A percentile compares a stretch with the other conserved stretches of the same genome.
Evolutionary conservation across 2,888 invertebrate genomes (phyloP).

Genomic region (Tetragonisca angustula): DNA sequence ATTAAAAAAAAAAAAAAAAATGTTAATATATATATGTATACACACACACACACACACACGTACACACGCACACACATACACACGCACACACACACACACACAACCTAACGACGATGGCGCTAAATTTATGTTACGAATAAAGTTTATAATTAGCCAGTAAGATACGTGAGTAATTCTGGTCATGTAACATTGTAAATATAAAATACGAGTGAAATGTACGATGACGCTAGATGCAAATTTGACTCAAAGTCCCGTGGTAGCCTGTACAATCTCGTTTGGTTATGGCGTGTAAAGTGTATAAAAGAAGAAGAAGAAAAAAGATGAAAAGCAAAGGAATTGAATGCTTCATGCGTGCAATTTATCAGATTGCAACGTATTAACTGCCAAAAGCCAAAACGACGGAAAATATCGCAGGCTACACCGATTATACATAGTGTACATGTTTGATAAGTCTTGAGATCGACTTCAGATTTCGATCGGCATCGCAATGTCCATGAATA

Average conservation of each 20-base stretch:
- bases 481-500: constrained; percentile 54
- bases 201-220: constrained; percentile 53
- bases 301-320: constrained; percentile 12
- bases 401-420: constrained; percentile 58
- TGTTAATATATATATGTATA: constrained; percentile 73
- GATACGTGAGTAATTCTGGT: constrained; percentile 82
- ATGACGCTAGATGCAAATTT: constrained; percentile 47
- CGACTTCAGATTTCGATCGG: constrained; percentile 50
- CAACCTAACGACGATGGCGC: constrained; percentile 75
- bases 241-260: constrained; percentile 52
- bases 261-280: constrained; percentile 55
- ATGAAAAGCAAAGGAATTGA: constrained; percentile 20
- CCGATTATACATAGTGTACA: constrained; percentile 72
- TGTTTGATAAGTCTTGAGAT: constrained; percentile 55
- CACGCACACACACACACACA: constrained; percentile 5
- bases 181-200: constrained; percentile 75
- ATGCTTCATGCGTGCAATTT: constrained; percentile 39
- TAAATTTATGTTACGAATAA: constrained; percentile 74
- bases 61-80: constrained; percentile 35
- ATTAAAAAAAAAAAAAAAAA: constrained; percentile 77
- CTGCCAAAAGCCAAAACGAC: constrained; percentile 31
- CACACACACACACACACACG: constrained; percentile 64
- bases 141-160: constrained; percentile 78
- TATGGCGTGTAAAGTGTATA: constrained; percentile 56
- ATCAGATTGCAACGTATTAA: constrained; percentile 30